phyloP scores from a whole-genome alignment of 1,140 invertebrate species.

The Zaprionus lachaisei region DNA sequence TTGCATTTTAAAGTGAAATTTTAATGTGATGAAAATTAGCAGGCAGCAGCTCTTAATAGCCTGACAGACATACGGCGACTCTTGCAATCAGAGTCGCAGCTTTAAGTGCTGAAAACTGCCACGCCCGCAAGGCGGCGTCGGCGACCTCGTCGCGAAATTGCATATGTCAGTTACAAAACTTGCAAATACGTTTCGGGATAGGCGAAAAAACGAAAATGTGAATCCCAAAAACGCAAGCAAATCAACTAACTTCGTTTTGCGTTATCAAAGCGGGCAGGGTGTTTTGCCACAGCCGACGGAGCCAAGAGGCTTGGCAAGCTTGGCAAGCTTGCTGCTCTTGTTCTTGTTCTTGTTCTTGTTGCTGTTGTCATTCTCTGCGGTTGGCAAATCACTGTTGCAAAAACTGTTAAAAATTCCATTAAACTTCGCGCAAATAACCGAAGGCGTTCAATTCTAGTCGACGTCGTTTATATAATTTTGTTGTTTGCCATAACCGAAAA shows the following conservation, averaged over 20 bases:
- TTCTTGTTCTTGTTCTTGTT: not conserved
- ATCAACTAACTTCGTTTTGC: constrained; percentile 34
- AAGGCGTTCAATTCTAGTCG: constrained; percentile 82
- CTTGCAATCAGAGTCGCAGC: not conserved
- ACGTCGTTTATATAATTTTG: constrained; percentile 77
- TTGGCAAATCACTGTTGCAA: constrained; percentile 77
- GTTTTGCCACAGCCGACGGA: not conserved
- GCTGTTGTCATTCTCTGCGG: constrained; percentile 48
- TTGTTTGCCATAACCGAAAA: constrained; percentile 70
- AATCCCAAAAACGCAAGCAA: constrained; percentile 23
- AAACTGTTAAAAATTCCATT: constrained; percentile 82
- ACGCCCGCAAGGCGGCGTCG: constrained; percentile 1
- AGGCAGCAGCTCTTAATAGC: constrained; percentile 34
- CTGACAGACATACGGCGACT: constrained; percentile 21
- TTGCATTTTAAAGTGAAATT: constrained; percentile 61
- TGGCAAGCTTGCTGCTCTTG: not conserved
- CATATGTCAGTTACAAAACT: constrained; percentile 79
- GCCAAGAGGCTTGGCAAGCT: not conserved
- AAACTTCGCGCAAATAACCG: constrained; percentile 81
- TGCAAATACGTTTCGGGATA: constrained; percentile 57
- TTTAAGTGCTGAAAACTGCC: constrained; percentile 26
- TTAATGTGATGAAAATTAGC: constrained; percentile 58
- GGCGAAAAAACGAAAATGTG: constrained; percentile 21
- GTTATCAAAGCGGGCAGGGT: constrained; percentile 1
- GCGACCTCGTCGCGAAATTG: constrained; percentile 50